A percentile compares a stretch with the other conserved stretches of the same genome.
phyloP scores from a whole-genome alignment of 2,797 vertebrate species.

The Poecile montanus region DNA sequence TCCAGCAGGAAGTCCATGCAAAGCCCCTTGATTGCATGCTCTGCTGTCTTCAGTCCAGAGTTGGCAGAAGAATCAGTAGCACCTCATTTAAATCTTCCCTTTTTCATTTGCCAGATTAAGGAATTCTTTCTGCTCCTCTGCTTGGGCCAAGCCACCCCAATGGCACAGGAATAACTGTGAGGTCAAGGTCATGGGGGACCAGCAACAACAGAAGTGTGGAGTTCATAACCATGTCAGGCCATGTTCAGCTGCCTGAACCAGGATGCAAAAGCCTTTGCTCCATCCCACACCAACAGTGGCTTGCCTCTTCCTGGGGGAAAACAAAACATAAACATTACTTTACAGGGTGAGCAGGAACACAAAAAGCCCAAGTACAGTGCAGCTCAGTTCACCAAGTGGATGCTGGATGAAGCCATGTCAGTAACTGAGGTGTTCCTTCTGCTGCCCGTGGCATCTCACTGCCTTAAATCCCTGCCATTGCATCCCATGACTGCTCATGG shows the following conservation, averaged over 20 bases:
- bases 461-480: not conserved
- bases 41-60: not conserved
- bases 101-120: not conserved
- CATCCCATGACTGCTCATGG: fast-evolving
- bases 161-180: not conserved
- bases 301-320: not conserved
- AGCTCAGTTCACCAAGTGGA: not conserved
- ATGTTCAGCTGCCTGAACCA: not conserved
- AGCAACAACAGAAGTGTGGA: not conserved
- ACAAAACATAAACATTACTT: not conserved
- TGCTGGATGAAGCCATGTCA: not conserved
- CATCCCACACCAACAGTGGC: not conserved
- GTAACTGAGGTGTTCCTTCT: not conserved
- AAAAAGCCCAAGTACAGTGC: not conserved
- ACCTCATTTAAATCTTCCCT: not conserved
- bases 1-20: not conserved
- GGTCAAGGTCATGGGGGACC: not conserved
- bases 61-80: not conserved
- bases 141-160: not conserved
- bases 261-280: not conserved
- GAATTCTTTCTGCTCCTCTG: not conserved
- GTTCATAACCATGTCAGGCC: not conserved
- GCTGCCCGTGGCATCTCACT: not conserved
- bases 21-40: not conserved
- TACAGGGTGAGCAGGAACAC: not conserved